Base-by-base conservation (phyloP, 2,888 invertebrate species). In the Magallana nippona region DNA sequence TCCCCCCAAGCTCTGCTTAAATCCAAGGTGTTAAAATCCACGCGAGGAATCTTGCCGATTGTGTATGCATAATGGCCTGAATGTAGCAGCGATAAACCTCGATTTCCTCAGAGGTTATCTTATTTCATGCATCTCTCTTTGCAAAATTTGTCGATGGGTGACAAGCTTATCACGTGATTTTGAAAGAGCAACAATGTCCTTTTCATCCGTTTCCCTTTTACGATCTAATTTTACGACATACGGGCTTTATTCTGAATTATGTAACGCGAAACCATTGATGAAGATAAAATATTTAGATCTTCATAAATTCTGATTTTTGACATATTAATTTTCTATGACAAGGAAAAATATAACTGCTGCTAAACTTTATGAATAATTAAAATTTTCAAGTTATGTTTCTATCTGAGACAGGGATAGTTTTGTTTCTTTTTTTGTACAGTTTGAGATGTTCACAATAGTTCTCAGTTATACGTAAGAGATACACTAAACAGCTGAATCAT, bases 261-360 rank as follows among this genome's bases (percentile, higher is more conserved):
- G 63, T 22, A 63, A 63, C 63, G 19, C 27, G 19, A 63, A 22
- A 63, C 63, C 63, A 13, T 19, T 5, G 63, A 13, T 63, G 13
- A 63, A 19, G 63, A 63, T 63, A 63, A 63, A 19, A 22, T 19
- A 22, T 19, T 63, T 10, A 19, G 63, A 63, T 22, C 63, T 63
- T 63, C 63, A 63, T 63, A 63, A 63, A 63, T 63, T 13, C 11
- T 63, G 19, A 22, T 22, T 63, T 63, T 63, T 63, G 63, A 63
- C 63, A 63, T 63, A 13, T 22, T 63, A 22, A 63, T 22, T 63
- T 27, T 27, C 10, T 63, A 22, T 63, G 63, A 63, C 63, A 63
- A 22, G 63, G 27, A 63, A 22, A 63, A 63, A 22, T 17, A 10
- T 27, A 22, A 10, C 63, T 19, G 22, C 44, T 22, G 63, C 27